phyloP scores from a whole-genome alignment of 2,888 invertebrate species.

The Scaptomyza cyrtandrae region DNA sequence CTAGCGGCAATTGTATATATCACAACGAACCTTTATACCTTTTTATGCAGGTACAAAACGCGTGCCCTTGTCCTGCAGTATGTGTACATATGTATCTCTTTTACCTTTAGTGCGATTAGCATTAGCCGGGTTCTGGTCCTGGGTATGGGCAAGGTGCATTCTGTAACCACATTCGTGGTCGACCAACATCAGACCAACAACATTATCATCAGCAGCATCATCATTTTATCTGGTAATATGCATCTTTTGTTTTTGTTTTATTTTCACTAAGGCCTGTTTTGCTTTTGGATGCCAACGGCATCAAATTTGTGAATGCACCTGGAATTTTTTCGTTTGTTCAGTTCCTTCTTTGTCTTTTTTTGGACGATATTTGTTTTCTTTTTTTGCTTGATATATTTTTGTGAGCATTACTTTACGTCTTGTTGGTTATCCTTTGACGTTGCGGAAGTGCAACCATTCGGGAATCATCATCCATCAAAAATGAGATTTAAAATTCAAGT shows the following conservation, averaged over 20 bases:
- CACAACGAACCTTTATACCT: conserved; percentile 21
- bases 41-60: conserved; percentile 71
- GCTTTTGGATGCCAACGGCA: conserved; percentile 73
- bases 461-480: conserved; percentile 79
- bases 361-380: conserved; percentile 66
- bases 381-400: conserved; percentile 37
- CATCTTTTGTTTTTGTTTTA: conserved; percentile 67
- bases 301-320: conserved; percentile 81
- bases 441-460: conserved; percentile 59
- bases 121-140: conserved; percentile 62
- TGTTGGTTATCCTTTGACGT: conserved; percentile 75
- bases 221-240: conserved; percentile 74
- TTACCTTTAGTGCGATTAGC: conserved; percentile 75
- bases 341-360: conserved; percentile 60
- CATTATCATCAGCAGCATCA: conserved; percentile 56
- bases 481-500: conserved; percentile 78
- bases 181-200: conserved; percentile 65
- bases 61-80: conserved; percentile 57
- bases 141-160: conserved; percentile 80
- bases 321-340: conserved; percentile 52
- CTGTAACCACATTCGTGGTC: conserved; percentile 73
- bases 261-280: conserved; percentile 64
- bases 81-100: no score
- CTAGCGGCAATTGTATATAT: conserved; percentile 61
- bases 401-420: conserved; percentile 62